Conservation (phyloP, 2,797 vertebrate genomes). For the Limnodromus scolopaceus region DNA sequence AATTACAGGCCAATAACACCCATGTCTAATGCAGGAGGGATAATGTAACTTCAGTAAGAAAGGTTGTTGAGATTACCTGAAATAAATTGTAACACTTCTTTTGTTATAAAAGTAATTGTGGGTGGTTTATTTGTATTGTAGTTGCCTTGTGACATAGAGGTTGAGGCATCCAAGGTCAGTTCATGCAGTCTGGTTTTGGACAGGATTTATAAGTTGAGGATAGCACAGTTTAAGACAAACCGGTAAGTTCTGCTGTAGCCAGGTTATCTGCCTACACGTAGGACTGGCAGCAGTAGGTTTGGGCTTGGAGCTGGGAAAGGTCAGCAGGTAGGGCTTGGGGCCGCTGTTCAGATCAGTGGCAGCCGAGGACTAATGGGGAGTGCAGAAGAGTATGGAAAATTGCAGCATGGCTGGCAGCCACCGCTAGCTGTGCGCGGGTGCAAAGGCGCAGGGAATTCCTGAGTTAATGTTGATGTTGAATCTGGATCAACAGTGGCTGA, state of each 20-base stretch:
- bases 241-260: background rate
- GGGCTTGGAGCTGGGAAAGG: background rate
- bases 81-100: background rate
- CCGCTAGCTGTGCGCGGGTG: accelerated
- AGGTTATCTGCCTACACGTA: background rate
- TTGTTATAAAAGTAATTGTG: background rate
- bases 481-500: background rate
- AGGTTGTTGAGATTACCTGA: background rate
- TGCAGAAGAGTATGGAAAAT: background rate
- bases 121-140: background rate
- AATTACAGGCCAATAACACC: background rate
- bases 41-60: background rate
- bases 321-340: accelerated
- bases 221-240: background rate
- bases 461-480: background rate
- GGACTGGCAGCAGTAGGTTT: background rate
- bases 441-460: background rate
- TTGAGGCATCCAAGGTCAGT: background rate
- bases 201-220: background rate
- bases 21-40: background rate
- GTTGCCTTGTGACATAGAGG: background rate
- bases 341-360: accelerated
- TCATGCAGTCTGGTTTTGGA: background rate
- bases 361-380: accelerated
- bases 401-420: accelerated